Conservation (phyloP, 2,888 invertebrate species). For the Phaedon cochleariae region DNA sequence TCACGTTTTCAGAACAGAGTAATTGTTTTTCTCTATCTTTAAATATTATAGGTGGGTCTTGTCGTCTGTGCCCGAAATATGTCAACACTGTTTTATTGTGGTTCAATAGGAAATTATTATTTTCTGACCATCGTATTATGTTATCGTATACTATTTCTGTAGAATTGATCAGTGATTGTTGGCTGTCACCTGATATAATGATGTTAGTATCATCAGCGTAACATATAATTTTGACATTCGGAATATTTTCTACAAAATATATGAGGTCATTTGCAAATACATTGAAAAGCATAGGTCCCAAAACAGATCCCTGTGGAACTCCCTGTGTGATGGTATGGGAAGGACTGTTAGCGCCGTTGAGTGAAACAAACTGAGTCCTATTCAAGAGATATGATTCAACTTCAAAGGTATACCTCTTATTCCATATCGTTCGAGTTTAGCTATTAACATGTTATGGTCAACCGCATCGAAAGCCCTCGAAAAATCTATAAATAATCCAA, state of each 20-base stretch:
- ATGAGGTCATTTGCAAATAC: background rate
- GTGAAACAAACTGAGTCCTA: background rate
- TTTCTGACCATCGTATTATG: background rate
- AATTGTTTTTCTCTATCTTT: constrained; percentile 2
- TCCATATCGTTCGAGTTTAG: constrained; percentile 4
- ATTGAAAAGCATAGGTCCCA: background rate
- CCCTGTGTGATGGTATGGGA: background rate
- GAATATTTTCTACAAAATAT: background rate
- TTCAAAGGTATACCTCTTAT: background rate
- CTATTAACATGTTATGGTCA: background rate
- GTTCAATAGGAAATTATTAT: background rate
- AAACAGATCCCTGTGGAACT: background rate
- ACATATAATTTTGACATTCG: background rate
- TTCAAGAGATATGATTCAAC: background rate
- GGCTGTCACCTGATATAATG: constrained; percentile 4
- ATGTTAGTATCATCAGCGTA: constrained; percentile 2
- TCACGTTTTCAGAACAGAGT: constrained; percentile 11
- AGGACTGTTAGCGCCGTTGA: background rate
- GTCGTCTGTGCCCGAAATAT: background rate
- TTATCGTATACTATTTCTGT: constrained; percentile 7
- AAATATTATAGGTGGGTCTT: background rate
- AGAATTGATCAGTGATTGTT: constrained; percentile 2
- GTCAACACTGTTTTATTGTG: background rate
- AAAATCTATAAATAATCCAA: constrained; percentile 7
- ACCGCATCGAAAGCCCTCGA: background rate